Base-by-base conservation (phyloP, 2,113 vertebrate genomes). In the Leptosomus discolor region DNA sequence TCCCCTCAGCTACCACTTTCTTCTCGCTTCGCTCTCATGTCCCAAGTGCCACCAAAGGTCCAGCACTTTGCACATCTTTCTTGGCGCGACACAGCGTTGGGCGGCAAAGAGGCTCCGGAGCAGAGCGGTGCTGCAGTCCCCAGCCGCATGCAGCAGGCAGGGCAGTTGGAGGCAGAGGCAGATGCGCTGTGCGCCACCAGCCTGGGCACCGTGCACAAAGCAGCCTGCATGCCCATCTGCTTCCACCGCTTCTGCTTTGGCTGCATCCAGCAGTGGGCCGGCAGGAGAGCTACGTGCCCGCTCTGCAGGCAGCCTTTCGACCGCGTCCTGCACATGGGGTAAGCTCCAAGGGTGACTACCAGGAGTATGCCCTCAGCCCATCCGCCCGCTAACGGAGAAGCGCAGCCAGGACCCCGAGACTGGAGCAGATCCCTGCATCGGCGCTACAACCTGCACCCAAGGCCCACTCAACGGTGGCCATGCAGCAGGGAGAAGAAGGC, bases 171-270 rank as follows among this genome's bases (percentile, higher is more conserved):
- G 24, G 12, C n/a, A 24, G 76, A 4, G 3, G 24, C 8, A 20
- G 56, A 51, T 5, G 36, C 5, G 14, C 2, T 0, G 2, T 53
- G 69, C 14, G 4, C 37, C 45, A 45, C 53, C 51, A 67, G 60
- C 32, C 19, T 60, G 69, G 36, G 3, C 34, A 32, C 14, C 8
- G 11, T 37, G 7, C 4, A 1, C 51, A 43, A 15, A 0, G 2
- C 32, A 7, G 23, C 12, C 45, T 45, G 6, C 3, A 1, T 82
- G 37, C 18, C 53, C n/a, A n/a, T 8, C 2, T 60, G 53, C 32
- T 45, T 37, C 32, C 37, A 53, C 10, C 2, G 6, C 37, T 68
- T 68, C 53, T 82, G 61, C 37, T 60, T 75, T 53, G 17, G 3
- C 37, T 51, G 43, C 51, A 57, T 58, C 60, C 4, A 7, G 29